These are phyloP conservation scores for Troilus luridus DNA, from an alignment of 2,888 invertebrate genomes.

Conservation along the genomic window DNA sequence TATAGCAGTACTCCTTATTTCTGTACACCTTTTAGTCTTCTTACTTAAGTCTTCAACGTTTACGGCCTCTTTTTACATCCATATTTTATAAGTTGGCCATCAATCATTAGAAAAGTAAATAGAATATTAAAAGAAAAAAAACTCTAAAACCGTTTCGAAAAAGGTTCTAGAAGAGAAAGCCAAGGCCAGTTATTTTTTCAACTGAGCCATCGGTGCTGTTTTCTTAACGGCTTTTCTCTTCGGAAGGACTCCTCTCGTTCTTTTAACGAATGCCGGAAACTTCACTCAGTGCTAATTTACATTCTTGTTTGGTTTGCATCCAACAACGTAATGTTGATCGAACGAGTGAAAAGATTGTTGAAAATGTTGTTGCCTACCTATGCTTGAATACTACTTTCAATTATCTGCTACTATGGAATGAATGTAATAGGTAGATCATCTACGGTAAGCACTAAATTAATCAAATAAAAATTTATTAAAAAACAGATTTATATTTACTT, in stretches of 20 bases:
- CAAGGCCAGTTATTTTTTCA: not conserved
- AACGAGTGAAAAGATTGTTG: not conserved
- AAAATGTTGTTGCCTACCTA: not conserved
- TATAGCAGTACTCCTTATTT: no score
- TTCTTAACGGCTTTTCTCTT: slow-evolving; percentile 6
- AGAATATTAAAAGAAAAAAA: not conserved
- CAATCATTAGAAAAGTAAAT: no score
- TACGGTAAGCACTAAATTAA: not conserved
- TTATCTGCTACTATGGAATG: not conserved
- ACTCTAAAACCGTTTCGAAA: not conserved
- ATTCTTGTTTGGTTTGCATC: not conserved
- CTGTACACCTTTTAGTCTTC: no score
- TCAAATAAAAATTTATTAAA: no score
- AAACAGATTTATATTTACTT: no score
- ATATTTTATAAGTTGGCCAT: no score
- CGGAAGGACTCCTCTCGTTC: not conserved
- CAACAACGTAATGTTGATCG: not conserved
- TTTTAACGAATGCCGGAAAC: not conserved
- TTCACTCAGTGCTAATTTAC: not conserved
- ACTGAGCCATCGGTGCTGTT: not conserved
- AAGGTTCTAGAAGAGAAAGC: not conserved
- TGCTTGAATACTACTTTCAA: not conserved
- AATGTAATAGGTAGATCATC: not conserved
- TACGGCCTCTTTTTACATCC: no score
- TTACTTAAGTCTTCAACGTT: no score